Evolutionary conservation across 2,888 invertebrate genomes (phyloP), one percentile per base, ranked within the genome.

Genomic region (Rotaria magnacalcarata): DNA sequence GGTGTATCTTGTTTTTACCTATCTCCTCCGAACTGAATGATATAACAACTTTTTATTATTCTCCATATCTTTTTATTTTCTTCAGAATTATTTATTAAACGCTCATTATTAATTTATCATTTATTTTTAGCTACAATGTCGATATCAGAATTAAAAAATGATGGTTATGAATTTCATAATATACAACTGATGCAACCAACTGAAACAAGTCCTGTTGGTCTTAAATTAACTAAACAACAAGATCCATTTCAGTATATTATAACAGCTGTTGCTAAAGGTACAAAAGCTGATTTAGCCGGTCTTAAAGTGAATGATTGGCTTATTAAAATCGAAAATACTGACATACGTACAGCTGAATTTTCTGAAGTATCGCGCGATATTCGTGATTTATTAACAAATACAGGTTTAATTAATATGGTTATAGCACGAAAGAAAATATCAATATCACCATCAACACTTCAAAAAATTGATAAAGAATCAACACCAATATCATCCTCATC

Each of bases 261-360:
- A 24, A 80, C 80, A 80, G 80, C 80, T 11, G 80, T 80, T 80
- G 43, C 80, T 11, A 80, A 80, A 80, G 80, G 80, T 8, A 80
- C 80, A 80, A 80, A 80, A 80, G 80, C 80, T 47, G 80, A 80
- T 47, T 47, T 80, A 47, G 80, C 80, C n/a, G 80, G 80, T 47
- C 80, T 80, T 47, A 43, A 47, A 21, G 47, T 80, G 24, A 24
- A 80, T n/a, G 80, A 80, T n/a, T 80, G 80, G 80, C 47, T 80
- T 47, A 80, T 80, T 80, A 80, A 80, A 47, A 47, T 80, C 4
- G 80, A 80, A 47, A 47, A 47, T 80, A 2, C n/a, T 19, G 80
- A 80, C n/a, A 24, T 80, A 24, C 43, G 80, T 47, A 11, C n/a
- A 47, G 11, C 1, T n/a, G 80, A 80, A 80, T 80, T 80, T 80